A percentile compares a stretch with the other conserved stretches of the same genome.
Evolutionary conservation across 2,113 vertebrate genomes (phyloP).

Genomic region (Tragelaphus strepsiceros): DNA sequence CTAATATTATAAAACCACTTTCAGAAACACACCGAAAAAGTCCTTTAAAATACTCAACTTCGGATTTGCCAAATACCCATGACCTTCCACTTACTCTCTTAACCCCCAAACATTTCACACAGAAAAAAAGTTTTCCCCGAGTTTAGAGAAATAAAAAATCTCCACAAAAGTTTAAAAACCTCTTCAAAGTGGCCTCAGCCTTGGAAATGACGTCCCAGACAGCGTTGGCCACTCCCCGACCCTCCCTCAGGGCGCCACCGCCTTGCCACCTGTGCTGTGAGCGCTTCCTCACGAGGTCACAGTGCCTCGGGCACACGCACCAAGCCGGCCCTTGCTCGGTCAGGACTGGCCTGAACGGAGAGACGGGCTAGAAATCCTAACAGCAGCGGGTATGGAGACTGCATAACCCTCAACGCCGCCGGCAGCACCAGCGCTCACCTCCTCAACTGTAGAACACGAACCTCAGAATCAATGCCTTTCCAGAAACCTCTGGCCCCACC

Average conservation of each 20-base stretch:
- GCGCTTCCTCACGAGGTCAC: too few species aligned
- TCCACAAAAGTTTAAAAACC: background rate
- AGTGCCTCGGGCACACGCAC: background rate
- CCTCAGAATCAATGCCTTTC: background rate
- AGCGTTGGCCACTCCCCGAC: too few species aligned
- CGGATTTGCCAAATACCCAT: background rate
- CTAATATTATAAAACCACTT: background rate
- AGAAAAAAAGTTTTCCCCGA: background rate
- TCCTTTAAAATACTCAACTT: background rate
- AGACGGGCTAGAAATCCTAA: background rate
- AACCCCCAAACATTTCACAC: background rate
- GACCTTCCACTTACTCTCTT: background rate
- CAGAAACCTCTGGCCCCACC: background rate
- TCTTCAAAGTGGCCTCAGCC: background rate
- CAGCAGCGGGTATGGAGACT: accelerated
- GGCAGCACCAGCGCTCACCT: accelerated
- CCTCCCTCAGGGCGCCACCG: too few species aligned
- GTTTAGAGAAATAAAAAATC: background rate
- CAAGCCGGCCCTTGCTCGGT: background rate
- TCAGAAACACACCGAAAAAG: background rate
- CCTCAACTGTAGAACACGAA: accelerated
- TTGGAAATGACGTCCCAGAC: background rate
- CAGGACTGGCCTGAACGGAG: background rate
- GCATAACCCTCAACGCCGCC: accelerated
- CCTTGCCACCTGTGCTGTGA: too few species aligned